phyloP scores from a whole-genome alignment of 2,113 vertebrate species.

The Mesitornis unicolor region DNA sequence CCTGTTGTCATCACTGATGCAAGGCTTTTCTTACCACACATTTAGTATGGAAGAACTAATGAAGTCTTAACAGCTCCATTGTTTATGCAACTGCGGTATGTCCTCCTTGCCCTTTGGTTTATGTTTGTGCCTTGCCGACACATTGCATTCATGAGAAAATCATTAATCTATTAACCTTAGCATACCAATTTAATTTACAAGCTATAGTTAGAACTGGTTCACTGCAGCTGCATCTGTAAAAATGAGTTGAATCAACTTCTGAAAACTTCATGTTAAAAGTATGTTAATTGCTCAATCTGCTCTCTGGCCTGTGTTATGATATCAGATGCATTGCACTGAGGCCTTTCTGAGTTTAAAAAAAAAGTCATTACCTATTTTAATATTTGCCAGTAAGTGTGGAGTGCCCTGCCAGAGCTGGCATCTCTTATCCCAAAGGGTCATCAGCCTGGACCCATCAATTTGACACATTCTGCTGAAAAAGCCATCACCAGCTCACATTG shows the following conservation, averaged over 20 bases:
- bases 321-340: background rate
- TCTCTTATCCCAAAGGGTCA: slow-evolving; percentile 3
- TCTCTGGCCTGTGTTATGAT: background rate
- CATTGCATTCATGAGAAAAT: slow-evolving; percentile 51
- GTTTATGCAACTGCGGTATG: slow-evolving; percentile 26
- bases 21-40: background rate
- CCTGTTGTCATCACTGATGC: background rate
- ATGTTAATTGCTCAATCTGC: slow-evolving; percentile 21
- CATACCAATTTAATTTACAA: slow-evolving; percentile 47
- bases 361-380: slow-evolving; percentile 31
- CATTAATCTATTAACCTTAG: slow-evolving; percentile 59
- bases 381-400: slow-evolving; percentile 12
- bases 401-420: slow-evolving; percentile 18
- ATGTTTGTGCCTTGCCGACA: slow-evolving; percentile 35
- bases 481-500: background rate
- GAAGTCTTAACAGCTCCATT: slow-evolving; percentile 8
- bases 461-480: slow-evolving; percentile 9
- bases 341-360: background rate
- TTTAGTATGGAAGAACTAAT: background rate
- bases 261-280: slow-evolving; percentile 38
- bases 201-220: slow-evolving; percentile 17
- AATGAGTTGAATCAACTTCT: background rate
- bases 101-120: slow-evolving; percentile 41
- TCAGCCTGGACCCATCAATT: slow-evolving; percentile 36
- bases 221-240: background rate